Evolutionary conservation across 1,140 invertebrate genomes (phyloP), one percentile per base, ranked within the genome.

Genomic region (Rhopalosiphum maidis): DNA sequence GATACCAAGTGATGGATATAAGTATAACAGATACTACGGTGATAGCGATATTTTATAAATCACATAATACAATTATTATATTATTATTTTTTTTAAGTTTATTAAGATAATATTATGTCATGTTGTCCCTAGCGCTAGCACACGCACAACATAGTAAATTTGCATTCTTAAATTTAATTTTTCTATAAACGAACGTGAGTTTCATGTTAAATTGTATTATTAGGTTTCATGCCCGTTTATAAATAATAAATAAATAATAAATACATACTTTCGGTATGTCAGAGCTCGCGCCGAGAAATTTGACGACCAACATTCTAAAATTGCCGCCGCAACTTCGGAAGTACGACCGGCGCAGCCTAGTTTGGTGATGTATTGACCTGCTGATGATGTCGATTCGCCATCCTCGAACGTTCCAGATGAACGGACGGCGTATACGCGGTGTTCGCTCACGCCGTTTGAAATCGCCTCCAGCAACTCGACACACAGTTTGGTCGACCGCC

Each of bases 291-390:
- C 96, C 0, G 97, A 96, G 94, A 96, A 98, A 60, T 98, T 96
- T 2, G 98, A 98, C 1, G 96, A 97, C 98, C 98, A 98, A 94
- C 98, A 98, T 83, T 96, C 96, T 51, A 96, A 95, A 8, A 98
- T 95, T 2, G 96, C 96, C 51, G 95, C 94, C 2, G 96, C 85
- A 5, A 98, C 95, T 94, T 97, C 95, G 11, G 95, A 95, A 54
- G 95, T 94, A 21, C 94, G 95, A 46, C 95, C 95, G 55, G 97
- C 96, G 18, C 89, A 90, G 9, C 97, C 97, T 2, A 98, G 95
- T 94, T 97, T 96, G 0, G 97, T 98, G 83, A 96, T 96, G 95
- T 98, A 97, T 95, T 98, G 98, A 41, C 98, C 98, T n/a, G 98
- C 98, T 9, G 97, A 97, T 0, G 97, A 98, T 95, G 96, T 94